Base-by-base conservation (phyloP, 2,888 invertebrate species). In the Clanis bilineata region DNA sequence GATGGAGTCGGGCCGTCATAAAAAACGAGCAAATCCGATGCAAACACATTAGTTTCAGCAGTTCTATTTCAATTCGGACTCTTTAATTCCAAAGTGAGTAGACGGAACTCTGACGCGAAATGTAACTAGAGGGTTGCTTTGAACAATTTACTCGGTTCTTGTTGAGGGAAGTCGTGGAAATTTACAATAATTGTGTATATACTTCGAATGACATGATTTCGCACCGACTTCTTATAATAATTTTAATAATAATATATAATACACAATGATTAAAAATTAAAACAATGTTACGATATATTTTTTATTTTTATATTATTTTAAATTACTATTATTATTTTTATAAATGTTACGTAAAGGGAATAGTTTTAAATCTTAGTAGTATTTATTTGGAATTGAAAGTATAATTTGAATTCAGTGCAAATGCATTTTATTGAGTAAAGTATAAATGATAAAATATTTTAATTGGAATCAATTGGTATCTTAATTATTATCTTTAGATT, bases 1-100 rank as follows among this genome's bases (percentile, higher is more conserved):
- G 57, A 23, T n/a, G 36, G 36, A 12, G 36, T 64, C 58, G 56
- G 59, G 66, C 59, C 62, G 59, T 64, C 66, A 51, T 51, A 51
- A 63, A 61, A 56, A 62, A 62, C 58, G 51, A 62, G 62, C 60
- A 57, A 66, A 65, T 64, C 62, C 62, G 15, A 61, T 39, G 63
- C 59, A 57, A 68, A 61, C 44, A 62, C 58, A 63, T 64, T 70
- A 64, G 64, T 66, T 62, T 61, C 43, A 62, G 61, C 63, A 38
- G 63, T 62, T 66, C 59, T 64, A 60, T 65, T 68, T 64, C 58
- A 62, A 55, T 60, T 59, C 38, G 44, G 45, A 63, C 58, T 61
- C 39, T 65, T 64, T 62, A 56, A 66, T 59, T 66, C 64, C 55
- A 62, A 64, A 68, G 59, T 58, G 47, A 63, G 61, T 63, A 59